phyloP scores from a whole-genome alignment of 92 coral and sea anemone genomes.

The Porites lobata region DNA sequence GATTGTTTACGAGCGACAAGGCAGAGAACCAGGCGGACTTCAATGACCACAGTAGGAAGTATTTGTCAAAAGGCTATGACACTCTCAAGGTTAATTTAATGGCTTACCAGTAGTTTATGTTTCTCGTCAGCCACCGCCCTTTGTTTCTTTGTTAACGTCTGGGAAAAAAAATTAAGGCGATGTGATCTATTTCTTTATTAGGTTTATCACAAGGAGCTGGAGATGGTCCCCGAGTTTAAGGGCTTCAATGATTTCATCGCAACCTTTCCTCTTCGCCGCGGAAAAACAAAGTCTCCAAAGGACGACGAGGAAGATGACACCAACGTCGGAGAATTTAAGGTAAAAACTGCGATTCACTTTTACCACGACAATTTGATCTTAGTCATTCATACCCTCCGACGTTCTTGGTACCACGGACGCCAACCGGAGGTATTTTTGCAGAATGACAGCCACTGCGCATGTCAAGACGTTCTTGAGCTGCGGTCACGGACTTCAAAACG shows the following conservation, averaged over 20 bases:
- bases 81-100: constrained; percentile 62
- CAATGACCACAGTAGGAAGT: constrained; percentile 64
- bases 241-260: constrained; percentile 90
- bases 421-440: too few species aligned
- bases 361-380: neutral
- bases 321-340: constrained; percentile 96
- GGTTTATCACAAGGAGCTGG: constrained; percentile 93
- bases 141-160: neutral
- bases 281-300: constrained; percentile 82
- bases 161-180: neutral
- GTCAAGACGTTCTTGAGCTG: too few species aligned
- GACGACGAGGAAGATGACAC: constrained; percentile 83
- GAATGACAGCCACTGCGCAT: too few species aligned
- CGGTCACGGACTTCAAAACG: too few species aligned
- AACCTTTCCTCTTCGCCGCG: constrained; percentile 87
- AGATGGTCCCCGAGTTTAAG: constrained; percentile 84
- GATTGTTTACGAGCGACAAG: constrained; percentile 57
- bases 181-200: neutral
- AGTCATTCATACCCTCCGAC: neutral
- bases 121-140: neutral
- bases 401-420: too few species aligned
- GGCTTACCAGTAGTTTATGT: neutral
- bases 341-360: constrained; percentile 1
- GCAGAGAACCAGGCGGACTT: constrained; percentile 71
- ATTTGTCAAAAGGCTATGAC: constrained; percentile 88